Conservation (phyloP, 2,888 invertebrate genomes). For the Cosmorhoe ocellata region DNA sequence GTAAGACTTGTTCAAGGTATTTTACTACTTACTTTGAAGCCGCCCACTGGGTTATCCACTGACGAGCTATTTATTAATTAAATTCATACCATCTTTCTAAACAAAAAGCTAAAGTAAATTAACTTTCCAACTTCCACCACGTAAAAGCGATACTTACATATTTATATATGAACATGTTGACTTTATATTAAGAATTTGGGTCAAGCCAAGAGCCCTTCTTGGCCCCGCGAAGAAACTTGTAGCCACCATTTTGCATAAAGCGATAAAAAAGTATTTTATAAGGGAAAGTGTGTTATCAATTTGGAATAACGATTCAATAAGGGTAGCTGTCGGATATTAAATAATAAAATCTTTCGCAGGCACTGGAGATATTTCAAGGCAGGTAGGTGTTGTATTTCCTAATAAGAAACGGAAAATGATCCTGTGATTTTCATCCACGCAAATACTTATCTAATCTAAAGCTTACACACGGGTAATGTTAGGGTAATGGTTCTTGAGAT, state of each 20-base stretch:
- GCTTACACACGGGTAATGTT: no score
- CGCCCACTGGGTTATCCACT: no score
- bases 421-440: no score
- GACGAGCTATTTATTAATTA: background rate
- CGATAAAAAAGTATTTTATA: slow-evolving; percentile 20
- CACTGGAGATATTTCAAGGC: no score
- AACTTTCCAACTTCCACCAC: background rate
- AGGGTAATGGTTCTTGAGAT: no score
- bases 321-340: background rate
- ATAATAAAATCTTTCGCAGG: background rate
- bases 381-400: no score
- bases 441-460: no score
- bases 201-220: slow-evolving; percentile 21
- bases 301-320: slow-evolving; percentile 15
- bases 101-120: background rate
- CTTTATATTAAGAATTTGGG: slow-evolving; percentile 23
- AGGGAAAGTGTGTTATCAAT: slow-evolving; percentile 8
- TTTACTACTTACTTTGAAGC: no score
- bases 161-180: background rate
- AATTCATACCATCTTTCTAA: no score
- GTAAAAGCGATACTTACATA: background rate
- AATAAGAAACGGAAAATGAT: no score
- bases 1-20: no score
- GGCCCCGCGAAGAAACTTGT: slow-evolving; percentile 25
- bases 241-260: slow-evolving; percentile 9